Percentiles rank a stretch among this genome's conserved stretches.
Conservation (phyloP, 2,113 vertebrate species). For the Grus americana region DNA sequence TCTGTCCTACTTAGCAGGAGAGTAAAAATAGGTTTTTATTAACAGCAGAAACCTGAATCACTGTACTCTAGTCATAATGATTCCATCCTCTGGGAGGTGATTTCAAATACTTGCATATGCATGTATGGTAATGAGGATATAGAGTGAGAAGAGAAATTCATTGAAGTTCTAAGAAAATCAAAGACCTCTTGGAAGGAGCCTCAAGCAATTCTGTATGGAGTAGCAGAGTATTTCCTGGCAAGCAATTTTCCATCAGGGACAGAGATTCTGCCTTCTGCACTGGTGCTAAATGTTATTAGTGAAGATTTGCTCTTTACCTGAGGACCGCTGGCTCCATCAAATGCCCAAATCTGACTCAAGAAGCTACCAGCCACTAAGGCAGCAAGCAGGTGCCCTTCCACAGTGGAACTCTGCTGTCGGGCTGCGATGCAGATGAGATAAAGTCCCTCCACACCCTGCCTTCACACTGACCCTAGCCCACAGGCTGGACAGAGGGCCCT, state of each 20-base stretch:
- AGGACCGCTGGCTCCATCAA: neutral
- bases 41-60: conserved; percentile 66
- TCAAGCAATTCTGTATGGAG: conserved; percentile 20
- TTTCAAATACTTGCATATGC: conserved; percentile 65
- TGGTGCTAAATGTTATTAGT: neutral
- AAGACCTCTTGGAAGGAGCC: conserved; percentile 60
- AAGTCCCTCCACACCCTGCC: neutral
- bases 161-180: conserved; percentile 68
- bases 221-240: conserved; percentile 39
- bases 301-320: neutral
- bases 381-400: neutral
- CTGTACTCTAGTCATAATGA: conserved; percentile 56
- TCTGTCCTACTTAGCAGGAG: conserved; percentile 61
- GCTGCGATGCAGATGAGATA: fast-evolving
- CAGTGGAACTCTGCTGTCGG: neutral
- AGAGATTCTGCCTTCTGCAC: neutral
- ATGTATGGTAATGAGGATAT: conserved; percentile 53
- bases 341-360: neutral
- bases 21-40: conserved; percentile 69
- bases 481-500: neutral
- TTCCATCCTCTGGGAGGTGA: conserved; percentile 61
- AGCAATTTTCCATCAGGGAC: conserved; percentile 37
- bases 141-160: conserved; percentile 55
- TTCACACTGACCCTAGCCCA: neutral
- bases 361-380: neutral